Evolutionary conservation across 2,888 invertebrate genomes (phyloP), one percentile per base, ranked within the genome.

Genomic region (Slavum lentiscoides): DNA sequence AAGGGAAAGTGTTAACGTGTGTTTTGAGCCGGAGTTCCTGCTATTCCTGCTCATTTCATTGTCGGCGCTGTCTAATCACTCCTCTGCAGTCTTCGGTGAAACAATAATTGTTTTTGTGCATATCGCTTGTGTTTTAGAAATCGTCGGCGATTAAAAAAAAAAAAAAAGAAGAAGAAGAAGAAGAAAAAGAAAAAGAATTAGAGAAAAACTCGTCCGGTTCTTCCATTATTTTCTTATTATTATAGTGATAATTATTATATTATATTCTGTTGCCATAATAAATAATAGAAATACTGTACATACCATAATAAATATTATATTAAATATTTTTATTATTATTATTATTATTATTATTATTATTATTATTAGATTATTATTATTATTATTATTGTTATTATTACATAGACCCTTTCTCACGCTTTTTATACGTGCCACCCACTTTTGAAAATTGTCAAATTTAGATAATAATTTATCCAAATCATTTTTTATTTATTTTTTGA

Each of bases 1-100:
- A n/a, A 80, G 80, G 80, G 80, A 80, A 80, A 80, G 80, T 80
- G 80, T 72, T 80, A 66, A 62, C 64, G 72, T 64, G 80, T 72
- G 80, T 72, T 72, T 55, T 72, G 80, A 80, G 70, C 80, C 80
- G 80, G 70, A 80, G 80, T 80, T 80, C 80, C 80, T 80, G 80
- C 80, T 70, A 62, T 70, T 72, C 70, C 80, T 72, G 53, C 64
- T n/a, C 72, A 43, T 72, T 64, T 55, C 64, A 72, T 72, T 80
- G 80, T 70, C 80, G 70, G 64, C 37, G 39, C n/a, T 61, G 13
- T n/a, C 53, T 80, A 80, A 72, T 80, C 77, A 69, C 11, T 64
- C 69, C 30, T 61, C 70, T 4, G 30, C 30, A 30, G 55, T 72
- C 23, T 19, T n/a, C 61, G 9, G 68, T 8, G 13, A 61, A 62